Evolutionary conservation across 1,140 invertebrate species (phyloP).

Genomic region (Vanessa tameamea): DNA sequence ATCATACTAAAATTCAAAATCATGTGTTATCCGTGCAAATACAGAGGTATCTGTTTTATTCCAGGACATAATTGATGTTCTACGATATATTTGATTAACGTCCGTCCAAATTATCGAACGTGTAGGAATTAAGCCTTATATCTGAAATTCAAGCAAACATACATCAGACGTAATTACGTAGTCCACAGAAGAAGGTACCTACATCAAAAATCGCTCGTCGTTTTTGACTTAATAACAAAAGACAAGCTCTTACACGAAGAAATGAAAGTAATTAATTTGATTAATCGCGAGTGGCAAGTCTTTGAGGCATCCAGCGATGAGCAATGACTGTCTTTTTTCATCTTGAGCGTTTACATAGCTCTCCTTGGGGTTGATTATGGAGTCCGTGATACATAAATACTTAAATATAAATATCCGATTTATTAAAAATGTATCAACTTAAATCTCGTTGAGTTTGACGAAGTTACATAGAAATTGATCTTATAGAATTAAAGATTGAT

Average conservation of each 20-base stretch:
- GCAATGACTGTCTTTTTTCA: constrained; percentile 49
- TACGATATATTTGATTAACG: too few species aligned
- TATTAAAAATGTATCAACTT: neutral
- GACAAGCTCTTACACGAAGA: constrained; percentile 48
- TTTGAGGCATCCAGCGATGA: constrained; percentile 55
- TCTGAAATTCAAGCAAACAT: neutral
- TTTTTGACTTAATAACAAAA: constrained; percentile 16
- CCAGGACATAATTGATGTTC: neutral
- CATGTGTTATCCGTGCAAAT: too few species aligned
- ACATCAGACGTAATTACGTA: neutral
- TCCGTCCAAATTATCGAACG: too few species aligned
- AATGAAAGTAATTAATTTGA: constrained; percentile 72
- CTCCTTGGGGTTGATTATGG: neutral
- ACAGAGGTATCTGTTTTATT: neutral
- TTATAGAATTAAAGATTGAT: too few species aligned
- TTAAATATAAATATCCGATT: neutral
- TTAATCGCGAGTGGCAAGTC: constrained; percentile 60
- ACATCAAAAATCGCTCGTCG: constrained; percentile 30
- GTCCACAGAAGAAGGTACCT: neutral
- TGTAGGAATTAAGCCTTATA: too few species aligned
- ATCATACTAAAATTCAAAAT: too few species aligned
- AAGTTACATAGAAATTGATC: too few species aligned
- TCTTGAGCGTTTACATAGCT: constrained; percentile 9
- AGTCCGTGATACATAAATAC: neutral
- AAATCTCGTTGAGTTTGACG: too few species aligned